phyloP scores from a whole-genome alignment of 2,888 invertebrate species.

The Anticlea derivata region DNA sequence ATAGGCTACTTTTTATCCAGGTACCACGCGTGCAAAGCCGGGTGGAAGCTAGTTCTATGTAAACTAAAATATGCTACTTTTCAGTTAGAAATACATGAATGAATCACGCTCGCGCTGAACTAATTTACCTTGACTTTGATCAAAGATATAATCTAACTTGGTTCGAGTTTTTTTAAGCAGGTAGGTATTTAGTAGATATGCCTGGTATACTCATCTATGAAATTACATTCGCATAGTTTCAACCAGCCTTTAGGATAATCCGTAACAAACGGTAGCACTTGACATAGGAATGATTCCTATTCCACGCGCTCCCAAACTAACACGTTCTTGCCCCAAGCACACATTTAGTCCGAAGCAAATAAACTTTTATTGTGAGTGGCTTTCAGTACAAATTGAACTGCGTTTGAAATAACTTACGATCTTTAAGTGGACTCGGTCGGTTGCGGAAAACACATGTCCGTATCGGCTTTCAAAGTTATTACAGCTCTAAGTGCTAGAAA shows the following conservation, averaged over 20 bases:
- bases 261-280: constrained; percentile 56
- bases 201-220: background rate
- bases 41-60: too few relatives aligned
- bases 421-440: constrained; percentile 38
- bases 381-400: constrained; percentile 39
- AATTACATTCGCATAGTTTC: constrained; percentile 30
- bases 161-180: too few relatives aligned
- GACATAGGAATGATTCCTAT: constrained; percentile 54
- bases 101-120: too few relatives aligned
- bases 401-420: constrained; percentile 40
- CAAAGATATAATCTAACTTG: too few relatives aligned
- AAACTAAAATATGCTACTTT: too few relatives aligned
- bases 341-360: constrained; percentile 19
- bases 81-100: too few relatives aligned
- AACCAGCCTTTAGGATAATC: constrained; percentile 41
- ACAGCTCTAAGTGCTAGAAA: constrained; percentile 47
- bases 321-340: constrained; percentile 28
- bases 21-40: too few relatives aligned
- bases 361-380: constrained; percentile 25
- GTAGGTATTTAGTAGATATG: background rate
- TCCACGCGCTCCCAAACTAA: constrained; percentile 46
- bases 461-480: constrained; percentile 45
- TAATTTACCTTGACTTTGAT: too few relatives aligned
- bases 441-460: constrained; percentile 47
- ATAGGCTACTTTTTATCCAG: too few relatives aligned